These are phyloP conservation scores for Takifugu rubripes DNA, from an alignment of 2,797 vertebrate species.

Conservation along the genomic window DNA sequence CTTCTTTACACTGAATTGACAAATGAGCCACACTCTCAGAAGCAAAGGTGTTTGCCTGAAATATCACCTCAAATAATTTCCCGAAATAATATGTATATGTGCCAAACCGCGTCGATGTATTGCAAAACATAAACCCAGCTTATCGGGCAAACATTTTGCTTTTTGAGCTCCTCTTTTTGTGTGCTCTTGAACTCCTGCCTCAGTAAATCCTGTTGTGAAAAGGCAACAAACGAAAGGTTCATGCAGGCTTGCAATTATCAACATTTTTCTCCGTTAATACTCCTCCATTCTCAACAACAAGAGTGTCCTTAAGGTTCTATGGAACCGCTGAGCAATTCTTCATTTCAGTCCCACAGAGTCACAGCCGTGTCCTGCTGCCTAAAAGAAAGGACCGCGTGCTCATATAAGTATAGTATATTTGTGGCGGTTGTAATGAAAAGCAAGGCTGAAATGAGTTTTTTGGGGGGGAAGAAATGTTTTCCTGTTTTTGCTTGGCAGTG, in stretches of 20 bases:
- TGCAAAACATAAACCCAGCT: slow-evolving; percentile 27
- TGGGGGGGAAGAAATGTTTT: slow-evolving; percentile 39
- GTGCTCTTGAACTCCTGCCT: slow-evolving; percentile 16
- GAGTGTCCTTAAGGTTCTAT: slow-evolving; percentile 53
- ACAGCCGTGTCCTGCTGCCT: slow-evolving; percentile 44
- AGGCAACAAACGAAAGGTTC: slow-evolving; percentile 48
- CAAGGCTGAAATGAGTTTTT: slow-evolving; percentile 66
- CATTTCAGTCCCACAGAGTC: slow-evolving; percentile 54
- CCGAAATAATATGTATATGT: slow-evolving; percentile 58
- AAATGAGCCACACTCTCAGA: slow-evolving; percentile 55
- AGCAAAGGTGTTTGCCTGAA: slow-evolving; percentile 42
- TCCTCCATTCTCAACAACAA: slow-evolving; percentile 33
- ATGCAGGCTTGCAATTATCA: slow-evolving; percentile 54
- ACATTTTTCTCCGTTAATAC: slow-evolving; percentile 39
- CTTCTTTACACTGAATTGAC: slow-evolving; percentile 54
- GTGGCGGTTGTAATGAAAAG: slow-evolving; percentile 58
- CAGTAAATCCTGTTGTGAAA: slow-evolving; percentile 34
- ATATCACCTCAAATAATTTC: slow-evolving; percentile 52
- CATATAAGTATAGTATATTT: slow-evolving; percentile 54
- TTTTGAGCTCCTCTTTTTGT: slow-evolving; percentile 19
- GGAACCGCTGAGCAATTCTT: slow-evolving; percentile 59
- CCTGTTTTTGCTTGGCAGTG: slow-evolving; percentile 59
- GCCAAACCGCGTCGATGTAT: slow-evolving; percentile 34
- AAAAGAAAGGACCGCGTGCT: slow-evolving; percentile 54
- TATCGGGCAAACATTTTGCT: slow-evolving; percentile 28